Conservation (phyloP, 37 sponge, comb jelly and placozoan genomes). For the Spongia lamella region DNA sequence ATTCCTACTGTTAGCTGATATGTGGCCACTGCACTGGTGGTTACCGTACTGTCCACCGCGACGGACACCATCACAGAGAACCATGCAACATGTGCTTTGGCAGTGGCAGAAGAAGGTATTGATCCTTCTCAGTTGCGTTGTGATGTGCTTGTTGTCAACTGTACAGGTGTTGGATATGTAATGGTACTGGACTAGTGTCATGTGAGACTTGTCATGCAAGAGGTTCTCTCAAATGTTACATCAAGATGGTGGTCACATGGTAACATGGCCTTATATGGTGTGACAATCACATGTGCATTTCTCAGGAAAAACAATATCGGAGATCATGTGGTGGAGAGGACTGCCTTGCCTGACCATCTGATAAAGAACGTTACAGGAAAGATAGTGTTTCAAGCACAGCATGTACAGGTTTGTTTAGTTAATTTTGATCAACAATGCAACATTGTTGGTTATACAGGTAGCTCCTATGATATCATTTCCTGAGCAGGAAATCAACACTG, state of each 20-base stretch:
- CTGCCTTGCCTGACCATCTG: conserved; percentile 66
- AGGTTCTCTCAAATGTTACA: conserved; percentile 59
- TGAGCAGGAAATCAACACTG: conserved; percentile 53
- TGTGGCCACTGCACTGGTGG: conserved; percentile 44
- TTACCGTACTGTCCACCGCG: conserved; percentile 44
- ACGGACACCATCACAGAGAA: conserved; percentile 34
- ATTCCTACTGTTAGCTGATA: conserved; percentile 15
- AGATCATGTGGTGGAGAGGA: conserved; percentile 74
- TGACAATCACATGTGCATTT: background rate
- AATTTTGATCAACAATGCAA: background rate
- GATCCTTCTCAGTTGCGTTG: background rate
- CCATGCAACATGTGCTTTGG: conserved; percentile 63
- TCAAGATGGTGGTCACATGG: conserved; percentile 63
- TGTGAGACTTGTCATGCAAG: conserved; percentile 38
- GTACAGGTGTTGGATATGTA: conserved; percentile 53
- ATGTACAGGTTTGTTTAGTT: conserved; percentile 44
- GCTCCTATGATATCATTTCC: conserved; percentile 52
- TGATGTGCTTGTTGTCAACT: background rate
- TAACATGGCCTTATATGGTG: background rate
- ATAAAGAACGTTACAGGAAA: conserved; percentile 52
- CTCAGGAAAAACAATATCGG: conserved; percentile 32
- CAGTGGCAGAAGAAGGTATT: conserved; percentile 59
- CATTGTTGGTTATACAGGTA: conserved; percentile 26
- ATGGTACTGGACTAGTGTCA: conserved; percentile 58
- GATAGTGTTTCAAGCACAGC: conserved; percentile 55